Conservation (phyloP, 2,888 invertebrate species). For the Odontocolon sp. region DNA sequence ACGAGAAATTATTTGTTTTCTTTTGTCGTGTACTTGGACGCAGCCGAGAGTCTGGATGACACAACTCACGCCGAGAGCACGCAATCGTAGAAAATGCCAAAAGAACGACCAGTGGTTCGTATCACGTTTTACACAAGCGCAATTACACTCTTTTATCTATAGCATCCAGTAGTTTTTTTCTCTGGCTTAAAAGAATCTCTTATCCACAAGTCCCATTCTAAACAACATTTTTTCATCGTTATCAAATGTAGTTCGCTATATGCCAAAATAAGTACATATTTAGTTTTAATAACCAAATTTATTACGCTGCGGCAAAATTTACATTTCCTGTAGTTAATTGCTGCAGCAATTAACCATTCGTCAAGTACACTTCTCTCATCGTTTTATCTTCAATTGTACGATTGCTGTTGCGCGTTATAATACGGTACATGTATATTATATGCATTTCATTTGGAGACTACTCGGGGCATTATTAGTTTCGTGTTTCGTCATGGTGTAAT, state of each 20-base stretch:
- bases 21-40: conserved; percentile 72
- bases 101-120: conserved; percentile 80
- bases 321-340: background rate
- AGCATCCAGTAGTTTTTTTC: background rate
- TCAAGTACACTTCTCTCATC: background rate
- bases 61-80: conserved; percentile 77
- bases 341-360: background rate
- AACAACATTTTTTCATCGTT: conserved; percentile 2
- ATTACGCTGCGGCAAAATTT: too few relatives aligned
- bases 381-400: conserved; percentile 6
- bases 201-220: too few relatives aligned
- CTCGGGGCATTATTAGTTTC: too few relatives aligned
- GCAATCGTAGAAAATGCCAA: conserved; percentile 79
- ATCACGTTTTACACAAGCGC: conserved; percentile 64
- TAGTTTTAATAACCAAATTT: background rate
- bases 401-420: background rate
- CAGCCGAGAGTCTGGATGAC: conserved; percentile 79
- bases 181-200: too few relatives aligned
- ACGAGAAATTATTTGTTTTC: conserved; percentile 65
- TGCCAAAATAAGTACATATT: background rate
- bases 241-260: too few relatives aligned
- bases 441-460: conserved; percentile 24
- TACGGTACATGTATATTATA: background rate
- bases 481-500: background rate
- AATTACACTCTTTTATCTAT: conserved; percentile 5